Base-by-base conservation (phyloP, 2,797 vertebrate genomes). In the Rhinella marina region DNA sequence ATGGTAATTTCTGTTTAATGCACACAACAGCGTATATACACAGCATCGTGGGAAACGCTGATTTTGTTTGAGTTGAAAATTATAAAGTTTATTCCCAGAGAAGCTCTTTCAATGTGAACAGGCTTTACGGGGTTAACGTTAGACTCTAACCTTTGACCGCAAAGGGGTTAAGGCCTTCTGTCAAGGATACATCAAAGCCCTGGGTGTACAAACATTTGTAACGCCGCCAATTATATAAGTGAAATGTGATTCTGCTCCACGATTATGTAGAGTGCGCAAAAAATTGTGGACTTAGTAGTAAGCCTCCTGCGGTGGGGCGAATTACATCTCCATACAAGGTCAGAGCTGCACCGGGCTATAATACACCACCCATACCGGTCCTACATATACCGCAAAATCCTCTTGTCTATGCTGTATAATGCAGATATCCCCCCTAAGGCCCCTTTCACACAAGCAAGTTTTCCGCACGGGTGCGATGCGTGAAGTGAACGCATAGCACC, bases 131-230 rank as follows among this genome's bases (percentile, higher is more conserved):
- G 25, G 52, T 78, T 78, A 78, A 78, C 56, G 56, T 56, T 27
- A 56, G 76, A 76, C 14, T 23, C 41, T 76, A 14, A 76, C 73
- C 73, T 25, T n/a, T 76, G 48, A 76, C 73, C 10, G 48, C 12
- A 12, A n/a, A 52, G 19, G 23, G 72, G 72, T n/a, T 75, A 14
- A 52, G 41, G 75, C 10, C 13, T 16, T 54, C 75, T 54, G 75
- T 77, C 75, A 77, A n/a, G 41, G 48, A 76, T 13, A 76, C 73
- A 76, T 52, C 75, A 77, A 77, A 52, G 23, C 48, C 50, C 73
- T 6, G 3, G 21, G 75, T 1, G 21, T 16, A 54, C 75, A 52
- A 54, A 77, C 75, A 48, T 19, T n/a, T 13, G 11, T 52, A 77
- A 25, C 8, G 50, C 13, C 17, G 75, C 4, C 75, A 77, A 13